Conservation (phyloP, 2,888 invertebrate genomes). For the Stenoptilia bipunctidactyla region DNA sequence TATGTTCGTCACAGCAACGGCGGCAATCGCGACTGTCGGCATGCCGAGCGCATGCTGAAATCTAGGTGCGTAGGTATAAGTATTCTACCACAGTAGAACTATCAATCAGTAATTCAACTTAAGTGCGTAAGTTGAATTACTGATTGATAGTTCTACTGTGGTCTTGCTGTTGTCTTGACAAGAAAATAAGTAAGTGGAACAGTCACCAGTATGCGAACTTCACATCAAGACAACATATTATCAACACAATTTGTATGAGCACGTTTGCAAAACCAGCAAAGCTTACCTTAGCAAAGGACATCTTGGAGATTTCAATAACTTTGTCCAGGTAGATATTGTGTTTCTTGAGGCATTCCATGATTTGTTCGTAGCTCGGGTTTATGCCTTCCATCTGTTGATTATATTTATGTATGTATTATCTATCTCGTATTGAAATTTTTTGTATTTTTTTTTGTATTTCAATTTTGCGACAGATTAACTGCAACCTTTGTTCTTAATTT, state of each 20-base stretch:
- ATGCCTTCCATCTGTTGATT: conserved; percentile 36
- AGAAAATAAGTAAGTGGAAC: too few relatives aligned
- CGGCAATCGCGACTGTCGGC: too few relatives aligned
- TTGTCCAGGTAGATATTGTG: conserved; percentile 39
- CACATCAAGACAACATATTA: not conserved
- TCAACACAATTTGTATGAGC: not conserved
- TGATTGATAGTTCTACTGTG: too few relatives aligned
- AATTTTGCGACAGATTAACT: too few relatives aligned
- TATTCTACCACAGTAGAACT: not conserved
- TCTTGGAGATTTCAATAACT: conserved; percentile 43
- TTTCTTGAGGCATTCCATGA: conserved; percentile 26
- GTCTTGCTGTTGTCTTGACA: too few relatives aligned
- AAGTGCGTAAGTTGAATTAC: not conserved
- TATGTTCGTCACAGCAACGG: too few relatives aligned
- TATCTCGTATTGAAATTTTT: too few relatives aligned
- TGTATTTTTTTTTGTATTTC: too few relatives aligned
- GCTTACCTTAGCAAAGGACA: conserved; percentile 44
- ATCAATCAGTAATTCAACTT: too few relatives aligned
- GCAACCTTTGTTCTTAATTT: too few relatives aligned
- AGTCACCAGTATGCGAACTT: not conserved
- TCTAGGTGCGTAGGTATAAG: not conserved
- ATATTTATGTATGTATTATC: too few relatives aligned
- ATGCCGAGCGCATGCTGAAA: not conserved
- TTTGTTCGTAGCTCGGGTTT: conserved; percentile 34
- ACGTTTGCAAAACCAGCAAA: too few relatives aligned